phyloP scores from a whole-genome alignment of 2,797 vertebrate species.

The Cuculus canorus region DNA sequence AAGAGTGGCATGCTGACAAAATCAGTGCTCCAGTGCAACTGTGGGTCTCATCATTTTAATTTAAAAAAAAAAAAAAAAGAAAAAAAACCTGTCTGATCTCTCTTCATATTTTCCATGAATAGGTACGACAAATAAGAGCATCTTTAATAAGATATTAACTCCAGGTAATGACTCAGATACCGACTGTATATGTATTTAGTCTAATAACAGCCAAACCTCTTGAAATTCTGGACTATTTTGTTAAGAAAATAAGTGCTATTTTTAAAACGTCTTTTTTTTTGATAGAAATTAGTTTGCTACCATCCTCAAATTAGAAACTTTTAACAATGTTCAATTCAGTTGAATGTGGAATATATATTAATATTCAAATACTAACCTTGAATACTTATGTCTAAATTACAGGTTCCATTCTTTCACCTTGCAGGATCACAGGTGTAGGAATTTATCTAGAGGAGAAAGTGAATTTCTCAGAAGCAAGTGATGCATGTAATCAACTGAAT shows the following conservation, averaged over 20 bases:
- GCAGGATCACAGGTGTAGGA: constrained; percentile 76
- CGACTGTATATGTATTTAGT: neutral
- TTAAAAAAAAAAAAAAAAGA: neutral
- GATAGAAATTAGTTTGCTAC: neutral
- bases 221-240: neutral
- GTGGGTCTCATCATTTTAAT: neutral
- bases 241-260: neutral
- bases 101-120: neutral
- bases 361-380: constrained; percentile 37
- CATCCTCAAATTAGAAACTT: neutral
- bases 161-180: neutral
- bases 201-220: neutral
- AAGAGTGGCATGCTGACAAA: neutral
- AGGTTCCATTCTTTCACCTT: constrained; percentile 67
- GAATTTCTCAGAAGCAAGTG: constrained; percentile 72
- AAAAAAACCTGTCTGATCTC: neutral
- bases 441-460: constrained; percentile 38
- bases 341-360: neutral
- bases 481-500: constrained; percentile 65
- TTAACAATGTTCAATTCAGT: neutral
- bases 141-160: neutral
- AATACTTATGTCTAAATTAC: constrained; percentile 47
- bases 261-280: neutral
- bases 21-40: neutral
- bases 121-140: neutral